phyloP scores from a whole-genome alignment of 2,113 vertebrate species.

The Psephotus haematonotus region DNA sequence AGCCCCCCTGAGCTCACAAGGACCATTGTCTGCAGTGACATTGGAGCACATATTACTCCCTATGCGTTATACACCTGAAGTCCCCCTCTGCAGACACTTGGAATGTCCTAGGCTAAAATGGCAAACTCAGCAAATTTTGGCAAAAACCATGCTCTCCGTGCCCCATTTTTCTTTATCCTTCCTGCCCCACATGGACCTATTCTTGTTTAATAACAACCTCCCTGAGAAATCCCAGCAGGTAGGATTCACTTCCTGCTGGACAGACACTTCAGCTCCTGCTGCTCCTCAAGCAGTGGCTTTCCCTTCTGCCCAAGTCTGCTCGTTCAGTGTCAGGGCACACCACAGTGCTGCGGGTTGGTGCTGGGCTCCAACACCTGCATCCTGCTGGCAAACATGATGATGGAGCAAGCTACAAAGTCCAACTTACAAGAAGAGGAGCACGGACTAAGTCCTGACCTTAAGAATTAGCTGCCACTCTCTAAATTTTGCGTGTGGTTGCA shows the following conservation, averaged over 20 bases:
- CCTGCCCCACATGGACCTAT: not conserved
- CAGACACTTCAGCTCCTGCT: not conserved
- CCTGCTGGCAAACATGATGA: rapidly evolving
- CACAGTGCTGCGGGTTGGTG: rapidly evolving
- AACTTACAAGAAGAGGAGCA: not conserved
- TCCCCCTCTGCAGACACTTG: not conserved
- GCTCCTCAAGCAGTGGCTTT: not conserved
- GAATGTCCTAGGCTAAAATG: not conserved
- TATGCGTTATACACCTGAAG: not conserved
- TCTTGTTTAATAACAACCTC: not conserved
- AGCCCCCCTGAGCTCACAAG: not conserved
- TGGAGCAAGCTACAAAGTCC: not conserved
- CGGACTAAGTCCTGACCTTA: rapidly evolving
- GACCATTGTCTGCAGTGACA: not conserved
- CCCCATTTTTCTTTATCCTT: not conserved
- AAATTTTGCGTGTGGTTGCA: not conserved
- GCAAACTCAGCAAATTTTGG: not conserved
- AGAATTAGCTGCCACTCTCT: not conserved
- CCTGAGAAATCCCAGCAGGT: not conserved
- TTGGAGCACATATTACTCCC: not conserved
- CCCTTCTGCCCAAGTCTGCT: not conserved
- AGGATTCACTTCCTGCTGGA: not conserved
- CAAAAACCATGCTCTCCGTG: not conserved
- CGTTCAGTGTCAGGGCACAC: rapidly evolving
- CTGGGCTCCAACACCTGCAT: not conserved